Percentiles rank a stretch among this genome's conserved stretches.
These are phyloP conservation scores for Rutpela maculata DNA, from an alignment of 2,888 invertebrate species.

Conservation along the genomic window DNA sequence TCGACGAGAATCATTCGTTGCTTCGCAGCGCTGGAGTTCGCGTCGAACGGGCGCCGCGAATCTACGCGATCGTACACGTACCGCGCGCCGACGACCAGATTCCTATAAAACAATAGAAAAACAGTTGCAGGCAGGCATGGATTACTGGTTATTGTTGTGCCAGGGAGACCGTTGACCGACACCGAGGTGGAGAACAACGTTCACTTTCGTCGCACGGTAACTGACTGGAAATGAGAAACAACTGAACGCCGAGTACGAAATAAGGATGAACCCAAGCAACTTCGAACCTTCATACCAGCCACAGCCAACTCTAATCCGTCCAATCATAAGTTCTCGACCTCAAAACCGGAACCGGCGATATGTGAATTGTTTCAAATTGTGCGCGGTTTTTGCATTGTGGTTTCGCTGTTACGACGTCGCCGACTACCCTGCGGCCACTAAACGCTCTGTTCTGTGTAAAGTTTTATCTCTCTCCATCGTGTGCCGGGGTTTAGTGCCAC, in stretches of 20 bases:
- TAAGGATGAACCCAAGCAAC: slow-evolving; percentile 46
- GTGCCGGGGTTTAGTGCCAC: slow-evolving; percentile 13
- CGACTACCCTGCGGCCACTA: slow-evolving; percentile 13
- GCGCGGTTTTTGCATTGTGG: slow-evolving; percentile 48
- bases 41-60: slow-evolving; percentile 36
- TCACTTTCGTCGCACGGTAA: slow-evolving; percentile 53
- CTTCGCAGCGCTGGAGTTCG: slow-evolving; percentile 41
- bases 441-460: slow-evolving; percentile 11
- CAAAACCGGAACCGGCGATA: slow-evolving; percentile 57
- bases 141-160: slow-evolving; percentile 19
- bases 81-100: slow-evolving; percentile 5
- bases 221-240: slow-evolving; percentile 35
- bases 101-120: slow-evolving; percentile 9
- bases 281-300: slow-evolving; percentile 34
- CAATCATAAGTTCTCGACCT: slow-evolving; percentile 56
- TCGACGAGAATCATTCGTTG: slow-evolving; percentile 41
- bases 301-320: slow-evolving; percentile 49
- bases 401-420: slow-evolving; percentile 13
- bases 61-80: neutral
- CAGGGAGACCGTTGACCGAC: slow-evolving; percentile 47
- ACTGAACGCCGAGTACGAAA: slow-evolving; percentile 38
- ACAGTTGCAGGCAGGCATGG: neutral
- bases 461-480: slow-evolving; percentile 6
- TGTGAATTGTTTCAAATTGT: slow-evolving; percentile 55
- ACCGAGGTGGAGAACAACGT: slow-evolving; percentile 40